Base-by-base conservation (phyloP, 2,888 invertebrate species). In the Euzophera pinguis region DNA sequence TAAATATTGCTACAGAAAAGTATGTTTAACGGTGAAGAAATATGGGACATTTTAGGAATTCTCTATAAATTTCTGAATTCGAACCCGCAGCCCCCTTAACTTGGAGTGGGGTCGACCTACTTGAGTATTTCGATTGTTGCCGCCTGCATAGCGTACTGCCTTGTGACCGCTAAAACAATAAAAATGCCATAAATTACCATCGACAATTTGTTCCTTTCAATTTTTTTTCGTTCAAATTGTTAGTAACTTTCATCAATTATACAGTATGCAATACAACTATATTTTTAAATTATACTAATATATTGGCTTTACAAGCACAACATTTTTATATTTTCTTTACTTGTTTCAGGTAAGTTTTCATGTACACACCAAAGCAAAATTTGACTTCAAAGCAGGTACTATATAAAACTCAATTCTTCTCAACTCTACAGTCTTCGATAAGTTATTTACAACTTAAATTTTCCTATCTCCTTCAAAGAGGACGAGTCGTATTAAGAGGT, bases 331-430 rank as follows among this genome's bases (percentile, higher is more conserved):
- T 10, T n/a, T 13, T 64, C 63, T 61, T 67, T 71, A 69, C 70
- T 65, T 61, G 67, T 81, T 84, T 71, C 82, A 86, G 85, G 85
- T 84, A 85, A 84, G 85, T 34, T 34, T 34, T 34, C 34, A 2
- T 22, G 22, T 22, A 22, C 5, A 22, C 22, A 22, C 22, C 22
- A 22, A 22, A 22, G 22, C 22, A 22, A 22, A 22, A 22, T 22
- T 22, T n/a, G n/a, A n/a, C n/a, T n/a, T 22, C 22, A 22, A 22
- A 22, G n/a, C n/a, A 22, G 22, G 22, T 22, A 22, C 5, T 22
- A 22, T 22, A n/a, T n/a, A n/a, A n/a, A n/a, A n/a, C n/a, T n/a
- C n/a, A n/a, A n/a, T 22, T 3, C 22, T 22, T 22, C 5, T 22
- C 2, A 22, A n/a, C n/a, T n/a, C 22, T 22, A 3, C 2, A 22